Evolutionary conservation across 2,113 vertebrate genomes (phyloP), one percentile per base, ranked within the genome.

Genomic region (Engraulis encrasicolus): DNA sequence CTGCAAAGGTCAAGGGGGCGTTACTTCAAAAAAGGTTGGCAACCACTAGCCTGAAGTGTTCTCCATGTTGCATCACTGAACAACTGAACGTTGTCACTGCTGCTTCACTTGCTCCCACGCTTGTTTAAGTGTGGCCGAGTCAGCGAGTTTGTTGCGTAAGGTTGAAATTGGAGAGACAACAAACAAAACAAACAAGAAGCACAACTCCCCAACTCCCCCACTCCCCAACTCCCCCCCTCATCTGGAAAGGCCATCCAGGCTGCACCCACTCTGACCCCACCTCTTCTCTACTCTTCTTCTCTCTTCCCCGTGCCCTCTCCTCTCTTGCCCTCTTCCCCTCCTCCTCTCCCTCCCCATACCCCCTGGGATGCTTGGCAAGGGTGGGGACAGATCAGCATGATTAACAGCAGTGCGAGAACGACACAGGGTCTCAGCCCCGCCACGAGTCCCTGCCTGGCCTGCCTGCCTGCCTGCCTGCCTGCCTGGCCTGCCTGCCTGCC

Each of bases 231-330:
- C 80, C 82, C n/a, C 80, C 83, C 52, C 86, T 89, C 93, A 93
- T 94, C 90, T 94, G 93, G 94, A 92, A 93, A 92, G 88, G 86
- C 81, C 89, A 93, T 93, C 91, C 88, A 49, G 86, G 49, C 23
- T 37, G 6, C 80, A 49, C 58, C 85, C 82, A 82, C 58, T 14
- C 31, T 82, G 74, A 80, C 71, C 80, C 80, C 81, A n/a, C n/a
- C n/a, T n/a, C n/a, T n/a, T n/a, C n/a, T n/a, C n/a, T n/a, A n/a
- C n/a, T n/a, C n/a, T n/a, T n/a, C n/a, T n/a, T n/a, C n/a, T n/a
- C 27, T 9, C 78, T 9, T 45, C 78, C 40, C 34, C 45, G 20
- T 50, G 85, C 58, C 82, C 88, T 83, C 89, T 82, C 20, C 40
- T 5, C 40, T 9, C 40, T 9, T 45, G 3, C 9, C 3, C 9